These are phyloP conservation scores for Pseudachorutes palmiensis DNA, from an alignment of 1,140 invertebrate species.

Conservation along the genomic window DNA sequence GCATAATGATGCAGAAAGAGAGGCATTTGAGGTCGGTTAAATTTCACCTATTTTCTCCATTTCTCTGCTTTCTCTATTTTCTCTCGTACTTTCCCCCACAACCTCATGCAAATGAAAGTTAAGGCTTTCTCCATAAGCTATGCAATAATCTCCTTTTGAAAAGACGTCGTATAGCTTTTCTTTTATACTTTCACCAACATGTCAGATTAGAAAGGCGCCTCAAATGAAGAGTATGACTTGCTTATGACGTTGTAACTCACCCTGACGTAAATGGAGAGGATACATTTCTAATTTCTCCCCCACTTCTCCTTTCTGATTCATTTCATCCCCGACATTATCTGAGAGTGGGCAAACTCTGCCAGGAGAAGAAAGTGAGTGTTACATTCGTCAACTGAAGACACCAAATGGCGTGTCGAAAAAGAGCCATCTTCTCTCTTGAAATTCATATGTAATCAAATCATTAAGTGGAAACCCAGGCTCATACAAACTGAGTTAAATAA, in stretches of 20 bases:
- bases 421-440: not conserved
- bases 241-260: not conserved
- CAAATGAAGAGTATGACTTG: not conserved
- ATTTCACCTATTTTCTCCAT: constrained; percentile 24
- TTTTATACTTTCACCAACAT: too few relatives aligned
- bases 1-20: constrained; percentile 31
- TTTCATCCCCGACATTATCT: too few relatives aligned
- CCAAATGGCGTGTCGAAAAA: too few relatives aligned
- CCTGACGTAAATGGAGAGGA: not conserved
- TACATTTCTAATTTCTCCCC: not conserved
- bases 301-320: not conserved
- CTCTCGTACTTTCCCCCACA: too few relatives aligned
- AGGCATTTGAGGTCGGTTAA: constrained; percentile 28
- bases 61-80: too few relatives aligned
- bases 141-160: too few relatives aligned
- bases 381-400: not conserved
- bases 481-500: not conserved
- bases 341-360: too few relatives aligned
- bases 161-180: too few relatives aligned
- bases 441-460: not conserved
- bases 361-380: not conserved
- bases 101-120: too few relatives aligned
- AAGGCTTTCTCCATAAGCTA: too few relatives aligned
- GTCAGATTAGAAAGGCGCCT: too few relatives aligned
- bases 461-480: too few relatives aligned